Evolutionary conservation across 2,888 invertebrate genomes (phyloP).

Genomic region (Thera britannica): DNA sequence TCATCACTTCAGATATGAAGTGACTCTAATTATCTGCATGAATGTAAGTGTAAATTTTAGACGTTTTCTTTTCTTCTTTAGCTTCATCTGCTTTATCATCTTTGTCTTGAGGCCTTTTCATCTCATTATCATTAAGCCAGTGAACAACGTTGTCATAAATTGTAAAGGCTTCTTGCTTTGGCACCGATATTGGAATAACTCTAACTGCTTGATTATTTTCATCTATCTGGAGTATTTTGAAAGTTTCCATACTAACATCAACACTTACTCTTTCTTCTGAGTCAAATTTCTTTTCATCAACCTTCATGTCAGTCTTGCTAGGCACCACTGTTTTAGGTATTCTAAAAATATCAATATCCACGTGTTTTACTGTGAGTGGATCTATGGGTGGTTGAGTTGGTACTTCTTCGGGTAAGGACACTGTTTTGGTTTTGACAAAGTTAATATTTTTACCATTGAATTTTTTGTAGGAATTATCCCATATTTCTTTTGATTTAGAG

Average conservation of each 20-base stretch:
- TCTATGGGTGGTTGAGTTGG: neutral
- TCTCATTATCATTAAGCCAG: slow-evolving; percentile 21
- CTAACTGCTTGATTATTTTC: slow-evolving; percentile 22
- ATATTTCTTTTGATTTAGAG: slow-evolving; percentile 47
- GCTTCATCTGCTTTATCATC: neutral
- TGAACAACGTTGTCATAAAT: slow-evolving; percentile 32
- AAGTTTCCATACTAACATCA: slow-evolving; percentile 10
- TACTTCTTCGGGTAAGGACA: neutral
- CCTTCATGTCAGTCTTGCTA: neutral
- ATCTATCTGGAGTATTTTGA: slow-evolving; percentile 18
- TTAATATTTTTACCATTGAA: slow-evolving; percentile 30
- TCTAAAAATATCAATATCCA: slow-evolving; percentile 15
- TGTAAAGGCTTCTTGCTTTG: slow-evolving; percentile 24
- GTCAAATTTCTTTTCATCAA: slow-evolving; percentile 5
- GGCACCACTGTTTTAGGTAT: slow-evolving; percentile 1
- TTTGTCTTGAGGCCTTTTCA: neutral
- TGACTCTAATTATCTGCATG: neutral
- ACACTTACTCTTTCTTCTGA: slow-evolving; percentile 1
- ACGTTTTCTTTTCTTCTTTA: slow-evolving; percentile 11
- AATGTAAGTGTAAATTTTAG: neutral
- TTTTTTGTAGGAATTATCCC: slow-evolving; percentile 28
- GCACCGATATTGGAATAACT: slow-evolving; percentile 14
- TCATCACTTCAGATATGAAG: neutral
- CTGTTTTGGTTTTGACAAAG: slow-evolving; percentile 7
- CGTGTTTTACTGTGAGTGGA: slow-evolving; percentile 5